Evolutionary conservation across 2,113 vertebrate species (phyloP), one percentile per base, ranked within the genome.

Genomic region (Sinocyclocheilus grahami): DNA sequence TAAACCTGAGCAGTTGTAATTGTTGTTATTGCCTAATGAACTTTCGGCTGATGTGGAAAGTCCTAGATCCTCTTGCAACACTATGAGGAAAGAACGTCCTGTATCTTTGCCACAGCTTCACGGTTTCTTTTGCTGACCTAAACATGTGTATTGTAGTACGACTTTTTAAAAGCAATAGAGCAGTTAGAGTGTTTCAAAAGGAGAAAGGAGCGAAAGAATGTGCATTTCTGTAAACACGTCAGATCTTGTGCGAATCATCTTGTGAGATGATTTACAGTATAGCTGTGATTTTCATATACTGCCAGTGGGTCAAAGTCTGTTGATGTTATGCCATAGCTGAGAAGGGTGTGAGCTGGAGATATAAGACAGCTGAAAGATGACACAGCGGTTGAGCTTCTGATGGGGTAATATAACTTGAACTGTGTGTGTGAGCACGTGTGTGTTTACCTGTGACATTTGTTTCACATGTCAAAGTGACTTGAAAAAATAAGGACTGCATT

Each of bases 341-440:
- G 51, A 12, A 82, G 72, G 78, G 53, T 48, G 78, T 86, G 79
- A 63, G 78, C 78, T 18, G 20, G 60, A 63, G 78, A 82, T 82
- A 74, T 74, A n/a, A 30, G 62, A 86, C 78, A 82, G 79, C 85
- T 86, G 79, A 76, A 76, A 48, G 42, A 76, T 86, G 78, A 82
- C 85, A 58, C 78, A 82, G 79, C 20, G 77, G 67, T 74, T 63
- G 48, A 55, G 39, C 5, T 71, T 83, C 27, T 74, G 55, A 79
- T 48, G 24, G 67, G 46, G 33, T 78, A 60, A 24, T 80, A 75
- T 58, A 78, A 55, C 48, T 69, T 30, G 58, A 16, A 85, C 27
- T 85, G 65, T n/a, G 67, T 22, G 24, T 42, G 48, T 39, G 11
- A 7, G 79, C 82, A 79, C 30, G 39, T 24, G 65, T 14, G 75